A percentile compares a stretch with the other conserved stretches of the same genome.
These are phyloP conservation scores for Babyrousa celebensis DNA, from an alignment of 2,797 vertebrate species.

Conservation along the genomic window DNA sequence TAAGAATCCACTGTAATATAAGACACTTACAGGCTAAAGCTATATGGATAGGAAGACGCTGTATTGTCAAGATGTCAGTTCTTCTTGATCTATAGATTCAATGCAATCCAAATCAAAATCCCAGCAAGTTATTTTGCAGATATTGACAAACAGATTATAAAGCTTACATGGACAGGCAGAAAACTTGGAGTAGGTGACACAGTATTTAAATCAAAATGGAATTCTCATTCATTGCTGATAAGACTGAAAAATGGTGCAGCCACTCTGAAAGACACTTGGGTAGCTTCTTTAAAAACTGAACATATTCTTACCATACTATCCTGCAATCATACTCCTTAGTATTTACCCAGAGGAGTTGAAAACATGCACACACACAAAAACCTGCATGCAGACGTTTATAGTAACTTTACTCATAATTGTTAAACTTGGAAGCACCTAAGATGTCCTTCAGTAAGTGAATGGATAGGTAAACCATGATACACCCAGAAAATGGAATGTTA, in stretches of 20 bases:
- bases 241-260: background rate
- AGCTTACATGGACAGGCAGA: background rate
- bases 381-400: background rate
- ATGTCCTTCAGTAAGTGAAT: background rate
- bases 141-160: background rate
- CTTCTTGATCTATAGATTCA: background rate
- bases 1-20: background rate
- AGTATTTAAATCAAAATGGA: background rate
- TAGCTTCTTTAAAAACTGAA: background rate
- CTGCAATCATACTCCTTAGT: background rate
- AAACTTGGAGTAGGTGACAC: background rate
- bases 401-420: background rate
- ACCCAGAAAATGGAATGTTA: background rate
- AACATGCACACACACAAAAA: background rate
- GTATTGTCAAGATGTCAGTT: background rate
- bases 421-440: background rate
- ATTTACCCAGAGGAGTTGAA: background rate
- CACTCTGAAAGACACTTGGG: background rate
- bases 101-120: background rate
- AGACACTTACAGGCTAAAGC: background rate
- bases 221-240: background rate
- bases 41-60: background rate
- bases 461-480: background rate
- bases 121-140: background rate
- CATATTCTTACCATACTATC: background rate